Evolutionary conservation across 1,140 invertebrate species (phyloP).

Genomic region (Lordiphosa stackelbergi): DNA sequence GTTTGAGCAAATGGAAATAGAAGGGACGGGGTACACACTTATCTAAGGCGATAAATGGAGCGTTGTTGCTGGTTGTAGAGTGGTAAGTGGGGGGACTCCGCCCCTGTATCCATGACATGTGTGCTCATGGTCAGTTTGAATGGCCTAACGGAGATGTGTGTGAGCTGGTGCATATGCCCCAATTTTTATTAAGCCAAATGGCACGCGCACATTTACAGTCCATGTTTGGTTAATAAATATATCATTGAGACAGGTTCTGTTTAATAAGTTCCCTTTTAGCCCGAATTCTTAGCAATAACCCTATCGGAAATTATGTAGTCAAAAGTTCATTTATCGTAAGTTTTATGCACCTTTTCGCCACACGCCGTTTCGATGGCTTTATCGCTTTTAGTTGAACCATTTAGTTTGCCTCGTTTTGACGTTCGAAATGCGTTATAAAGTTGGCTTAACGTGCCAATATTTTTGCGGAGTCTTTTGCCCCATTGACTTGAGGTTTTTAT

Average conservation of each 20-base stretch:
- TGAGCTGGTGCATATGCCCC: slow-evolving; percentile 23
- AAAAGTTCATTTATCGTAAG: slow-evolving; percentile 49
- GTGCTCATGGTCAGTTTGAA: slow-evolving; percentile 41
- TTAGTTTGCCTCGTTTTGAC: slow-evolving; percentile 25
- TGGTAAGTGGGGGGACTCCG: neutral
- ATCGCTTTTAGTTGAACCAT: slow-evolving; percentile 43
- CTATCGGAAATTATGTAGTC: slow-evolving; percentile 25
- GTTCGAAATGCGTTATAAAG: slow-evolving; percentile 51
- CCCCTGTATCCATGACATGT: slow-evolving; percentile 36
- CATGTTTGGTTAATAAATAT: slow-evolving; percentile 45
- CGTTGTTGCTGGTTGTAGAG: neutral
- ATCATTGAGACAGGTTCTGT: slow-evolving; percentile 47
- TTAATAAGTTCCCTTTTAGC: slow-evolving; percentile 10
- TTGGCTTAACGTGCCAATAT: slow-evolving; percentile 49
- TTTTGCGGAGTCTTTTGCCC: slow-evolving; percentile 60
- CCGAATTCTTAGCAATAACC: neutral
- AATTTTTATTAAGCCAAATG: slow-evolving; percentile 14
- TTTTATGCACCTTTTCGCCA: slow-evolving; percentile 20
- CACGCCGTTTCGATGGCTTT: slow-evolving; percentile 5
- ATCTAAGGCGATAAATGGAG: slow-evolving; percentile 32
- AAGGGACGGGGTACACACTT: slow-evolving; percentile 33
- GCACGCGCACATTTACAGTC: slow-evolving; percentile 8
- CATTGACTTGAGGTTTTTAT: slow-evolving; percentile 41
- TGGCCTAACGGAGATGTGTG: neutral
- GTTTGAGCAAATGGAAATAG: slow-evolving; percentile 23